These are phyloP conservation scores for Microdon myrmicae DNA, from an alignment of 2,888 invertebrate genomes.

Conservation along the genomic window DNA sequence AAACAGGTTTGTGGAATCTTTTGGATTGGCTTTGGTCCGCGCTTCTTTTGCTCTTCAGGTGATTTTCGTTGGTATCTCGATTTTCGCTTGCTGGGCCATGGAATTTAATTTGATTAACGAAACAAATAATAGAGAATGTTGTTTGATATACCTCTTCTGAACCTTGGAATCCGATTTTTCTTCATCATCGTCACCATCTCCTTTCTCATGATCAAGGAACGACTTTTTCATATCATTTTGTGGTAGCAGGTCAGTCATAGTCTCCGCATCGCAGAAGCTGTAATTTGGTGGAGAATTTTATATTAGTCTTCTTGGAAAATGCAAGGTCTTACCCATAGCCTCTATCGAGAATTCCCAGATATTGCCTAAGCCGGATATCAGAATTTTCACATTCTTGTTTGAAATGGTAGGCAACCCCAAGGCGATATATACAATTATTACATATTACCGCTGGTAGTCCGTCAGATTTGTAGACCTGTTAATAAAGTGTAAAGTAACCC, in stretches of 20 bases:
- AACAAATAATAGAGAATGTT: conserved; percentile 1
- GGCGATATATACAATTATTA: conserved; percentile 72
- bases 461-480: conserved; percentile 69
- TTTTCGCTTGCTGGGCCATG: conserved; percentile 58
- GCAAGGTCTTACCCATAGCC: conserved; percentile 56
- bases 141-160: conserved; percentile 46
- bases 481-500: conserved; percentile 4
- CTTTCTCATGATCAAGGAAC: conserved; percentile 52
- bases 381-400: conserved; percentile 74
- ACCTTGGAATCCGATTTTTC: conserved; percentile 54
- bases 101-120: background rate
- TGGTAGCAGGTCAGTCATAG: conserved; percentile 68
- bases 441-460: conserved; percentile 73
- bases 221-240: conserved; percentile 46
- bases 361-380: conserved; percentile 70
- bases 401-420: conserved; percentile 73
- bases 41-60: conserved; percentile 70
- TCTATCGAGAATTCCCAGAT: conserved; percentile 68
- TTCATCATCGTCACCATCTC: conserved; percentile 51
- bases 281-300: conserved; percentile 47
- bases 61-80: conserved; percentile 70
- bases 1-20: conserved; percentile 71
- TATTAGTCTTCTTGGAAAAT: background rate
- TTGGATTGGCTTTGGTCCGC: conserved; percentile 73
- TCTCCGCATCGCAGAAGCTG: conserved; percentile 70